Evolutionary conservation across 2,888 invertebrate genomes (phyloP), one percentile per base, ranked within the genome.

Genomic region (Coremacera marginata): DNA sequence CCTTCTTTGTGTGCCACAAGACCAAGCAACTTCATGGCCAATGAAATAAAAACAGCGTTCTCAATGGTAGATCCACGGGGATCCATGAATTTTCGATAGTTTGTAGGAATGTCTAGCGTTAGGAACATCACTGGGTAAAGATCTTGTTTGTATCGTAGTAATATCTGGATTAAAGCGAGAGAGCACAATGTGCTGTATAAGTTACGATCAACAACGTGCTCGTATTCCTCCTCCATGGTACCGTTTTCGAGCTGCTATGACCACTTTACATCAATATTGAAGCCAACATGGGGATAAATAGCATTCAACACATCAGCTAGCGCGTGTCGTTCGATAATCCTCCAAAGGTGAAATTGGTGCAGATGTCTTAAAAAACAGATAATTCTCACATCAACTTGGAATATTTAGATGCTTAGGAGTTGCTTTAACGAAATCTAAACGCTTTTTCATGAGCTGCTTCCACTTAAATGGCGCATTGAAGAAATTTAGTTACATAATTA

Each of bases 221-320:
- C n/a, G n/a, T n/a, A n/a, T n/a, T n/a, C n/a, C n/a, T n/a, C n/a
- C n/a, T n/a, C n/a, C n/a, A n/a, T n/a, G n/a, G n/a, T n/a, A n/a
- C n/a, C n/a, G n/a, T n/a, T n/a, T n/a, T n/a, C n/a, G n/a, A 95
- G 89, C 84, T 95, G 93, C 94, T 98, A 96, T 0, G 97, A 97
- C 95, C 98, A 99, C 89, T 99, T 99, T 70, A 99, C 93, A 91
- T 99, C 99, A 77, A 99, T 94, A 89, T 99, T 99, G 87, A 98
- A 98, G 0, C 99, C 99, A 57, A 97, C 95, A 88, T 96, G 94
- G 4, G 91, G 91, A 86, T 97, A 95, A 51, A 99, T 92, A 31
- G 92, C 92, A 82, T 95, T 93, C 27, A 99, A 90, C 11, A 94
- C 94, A 79, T 95, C 93, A 84, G 95, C 92, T 74, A 99, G 90